Evolutionary conservation across 2,113 vertebrate species (phyloP).

Genomic region (Crotalus tigris): DNA sequence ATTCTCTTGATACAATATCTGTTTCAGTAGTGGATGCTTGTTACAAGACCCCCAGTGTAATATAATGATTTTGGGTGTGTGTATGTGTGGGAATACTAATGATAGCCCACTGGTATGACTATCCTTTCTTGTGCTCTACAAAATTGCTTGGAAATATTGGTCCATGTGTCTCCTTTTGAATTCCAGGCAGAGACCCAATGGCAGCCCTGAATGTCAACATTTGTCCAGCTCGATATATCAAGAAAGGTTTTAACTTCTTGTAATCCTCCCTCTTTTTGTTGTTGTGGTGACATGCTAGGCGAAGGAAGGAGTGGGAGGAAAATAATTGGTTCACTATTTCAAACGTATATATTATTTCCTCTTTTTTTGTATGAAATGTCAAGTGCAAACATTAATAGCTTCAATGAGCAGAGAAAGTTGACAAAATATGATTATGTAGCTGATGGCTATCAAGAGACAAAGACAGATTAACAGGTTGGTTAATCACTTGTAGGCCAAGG

Average conservation of each 20-base stretch:
- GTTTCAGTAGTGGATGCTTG: slow-evolving; percentile 14
- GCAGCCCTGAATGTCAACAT: slow-evolving; percentile 57
- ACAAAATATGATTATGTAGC: background rate
- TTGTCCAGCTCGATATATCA: slow-evolving; percentile 61
- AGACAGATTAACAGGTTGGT: background rate
- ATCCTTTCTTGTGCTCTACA: slow-evolving; percentile 44
- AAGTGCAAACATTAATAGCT: background rate
- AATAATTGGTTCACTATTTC: background rate
- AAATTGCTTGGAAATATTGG: slow-evolving; percentile 54
- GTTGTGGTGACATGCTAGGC: slow-evolving; percentile 55
- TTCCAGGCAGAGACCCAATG: slow-evolving; percentile 61
- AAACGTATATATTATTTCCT: background rate
- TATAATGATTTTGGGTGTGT: slow-evolving; percentile 11
- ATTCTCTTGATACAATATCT: slow-evolving; percentile 28
- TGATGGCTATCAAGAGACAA: background rate
- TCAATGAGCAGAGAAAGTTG: background rate
- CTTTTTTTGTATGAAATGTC: background rate
- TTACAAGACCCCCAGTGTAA: slow-evolving; percentile 40
- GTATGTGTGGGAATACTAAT: background rate
- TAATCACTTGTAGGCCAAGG: background rate
- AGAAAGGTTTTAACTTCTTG: slow-evolving; percentile 60
- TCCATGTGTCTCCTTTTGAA: slow-evolving; percentile 65
- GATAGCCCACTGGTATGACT: slow-evolving; percentile 38
- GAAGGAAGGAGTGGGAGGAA: slow-evolving; percentile 31
- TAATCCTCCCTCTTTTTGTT: slow-evolving; percentile 53